Base-by-base conservation (phyloP, 2,888 invertebrate genomes). In the Dolomedes plantarius region DNA sequence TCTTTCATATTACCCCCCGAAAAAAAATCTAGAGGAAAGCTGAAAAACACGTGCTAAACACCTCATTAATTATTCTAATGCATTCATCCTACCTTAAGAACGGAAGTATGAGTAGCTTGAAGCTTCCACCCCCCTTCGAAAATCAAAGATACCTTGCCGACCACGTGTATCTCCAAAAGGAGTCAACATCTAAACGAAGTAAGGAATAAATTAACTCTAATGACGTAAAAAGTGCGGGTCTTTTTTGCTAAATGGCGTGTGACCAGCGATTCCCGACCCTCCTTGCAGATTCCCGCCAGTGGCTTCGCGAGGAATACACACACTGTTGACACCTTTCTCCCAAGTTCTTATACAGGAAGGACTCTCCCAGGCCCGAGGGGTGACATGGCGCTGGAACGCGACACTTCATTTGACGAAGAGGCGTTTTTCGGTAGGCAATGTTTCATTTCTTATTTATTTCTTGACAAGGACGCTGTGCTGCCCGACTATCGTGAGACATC, bases 201-300 rank as follows among this genome's bases (percentile, higher is more conserved):
- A 67, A 41, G 68, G 69, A 77, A 32, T 69, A 77, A 77, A 77
- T 77, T 68, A 68, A 65, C 36, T 69, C 36, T 56, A 80, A 82
- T 82, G 82, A 82, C 82, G 82, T 76, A 82, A 82, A 82, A 82
- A 75, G 67, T 68, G 67, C 31, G 69, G 69, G 28, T 28, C 46
- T 62, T 64, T 28, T 28, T 65, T 71, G 82, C 75, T 68, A 83
- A 83, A 83, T 83, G 83, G 83, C 83, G 82, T 82, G 82, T 82
- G 82, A 82, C 82, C 67, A 46, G 31, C 67, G 62, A 50, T 23
- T 50, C 23, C 29, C 50, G 68, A 64, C 73, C 56, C n/a, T n/a
- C 46, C n/a, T 46, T 9, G 2, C 16, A n/a, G n/a, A 16, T 16
- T n/a, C n/a, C n/a, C 2, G 1, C 2, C 16, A 9, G 6, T 9